Base-by-base conservation (phyloP, 1,140 invertebrate species). In the Solenopsis invicta region DNA sequence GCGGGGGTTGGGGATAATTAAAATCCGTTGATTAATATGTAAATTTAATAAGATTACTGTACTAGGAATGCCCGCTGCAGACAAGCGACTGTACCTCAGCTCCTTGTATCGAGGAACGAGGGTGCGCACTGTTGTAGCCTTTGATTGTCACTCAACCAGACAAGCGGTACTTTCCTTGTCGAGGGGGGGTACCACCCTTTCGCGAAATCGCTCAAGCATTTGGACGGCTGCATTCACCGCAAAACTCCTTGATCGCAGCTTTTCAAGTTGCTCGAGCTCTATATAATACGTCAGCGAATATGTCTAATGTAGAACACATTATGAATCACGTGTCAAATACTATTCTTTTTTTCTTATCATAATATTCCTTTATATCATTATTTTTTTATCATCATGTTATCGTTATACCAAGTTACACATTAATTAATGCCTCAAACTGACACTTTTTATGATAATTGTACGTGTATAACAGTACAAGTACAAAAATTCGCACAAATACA, bases 1-100 rank as follows among this genome's bases (percentile, higher is more conserved):
- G 74, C 90, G 85, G 92, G 94, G 93, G 94, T 94, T 94, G 97
- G 96, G 96, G 97, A 98, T 98, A 98, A 98, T 98, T 98, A 98
- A 98, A 98, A 98, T 98, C 97, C 97, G 97, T 98, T 98, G 98
- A 98, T 98, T 98, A 98, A 98, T 98, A 98, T 98, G 98, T 98
- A 98, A 98, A 98, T 98, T 98, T 98, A 98, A 98, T 98, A 98
- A 98, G 98, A 98, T 98, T 98, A 98, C 97, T 97, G 96, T 96
- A 96, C 96, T 96, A 96, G 95, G 95, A 96, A 96, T 96, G 96
- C 94, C 94, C 94, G 93, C 87, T 93, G 91, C 92, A 93, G 93
- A 94, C 93, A 93, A 93, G 92, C 89, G 90, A 86, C 85, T 91
- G 85, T 82, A 85, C 87, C 87, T 88, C 90, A 76, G 80, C 88